phyloP scores from a whole-genome alignment of 2,797 vertebrate species.

The Catamblyrhynchus diadema region DNA sequence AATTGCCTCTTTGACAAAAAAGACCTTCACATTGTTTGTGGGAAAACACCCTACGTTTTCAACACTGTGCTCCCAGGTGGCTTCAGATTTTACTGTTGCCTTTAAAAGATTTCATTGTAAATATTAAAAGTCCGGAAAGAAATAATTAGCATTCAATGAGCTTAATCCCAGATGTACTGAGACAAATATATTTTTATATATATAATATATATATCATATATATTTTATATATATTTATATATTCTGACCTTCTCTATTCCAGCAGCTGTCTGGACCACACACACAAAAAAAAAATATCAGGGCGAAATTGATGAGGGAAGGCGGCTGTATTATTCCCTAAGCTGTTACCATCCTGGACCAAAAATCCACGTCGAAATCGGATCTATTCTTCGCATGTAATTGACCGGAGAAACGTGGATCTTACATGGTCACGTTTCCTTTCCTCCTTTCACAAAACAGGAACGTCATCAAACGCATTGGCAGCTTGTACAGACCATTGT shows the following conservation, averaged over 20 bases:
- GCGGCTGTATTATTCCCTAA: slow-evolving; percentile 37
- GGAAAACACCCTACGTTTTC: slow-evolving; percentile 46
- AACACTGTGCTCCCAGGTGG: slow-evolving; percentile 47
- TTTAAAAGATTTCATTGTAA: slow-evolving; percentile 51
- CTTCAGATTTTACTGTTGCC: slow-evolving; percentile 23
- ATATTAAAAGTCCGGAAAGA: slow-evolving; percentile 58
- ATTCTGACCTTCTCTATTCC: slow-evolving; percentile 55
- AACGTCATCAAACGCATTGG: slow-evolving; percentile 65
- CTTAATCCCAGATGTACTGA: slow-evolving; percentile 37
- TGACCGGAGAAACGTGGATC: slow-evolving; percentile 59
- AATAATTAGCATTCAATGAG: slow-evolving; percentile 39
- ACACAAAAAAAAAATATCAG: neutral
- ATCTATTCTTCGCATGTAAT: slow-evolving; percentile 50
- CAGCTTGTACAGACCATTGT: slow-evolving; percentile 60
- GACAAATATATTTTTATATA: slow-evolving; percentile 56
- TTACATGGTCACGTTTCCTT: slow-evolving; percentile 67
- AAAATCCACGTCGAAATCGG: slow-evolving; percentile 18
- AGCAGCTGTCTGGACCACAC: slow-evolving; percentile 50
- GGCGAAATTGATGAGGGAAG: neutral
- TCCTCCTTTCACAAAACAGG: slow-evolving; percentile 64
- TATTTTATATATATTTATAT: slow-evolving; percentile 46
- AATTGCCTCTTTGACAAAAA: slow-evolving; percentile 49
- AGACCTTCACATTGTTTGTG: slow-evolving; percentile 53
- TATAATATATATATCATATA: slow-evolving; percentile 54
- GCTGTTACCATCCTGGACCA: slow-evolving; percentile 33